Base-by-base conservation (phyloP, 2,797 vertebrate genomes). In the Cephalopachus bancanus region DNA sequence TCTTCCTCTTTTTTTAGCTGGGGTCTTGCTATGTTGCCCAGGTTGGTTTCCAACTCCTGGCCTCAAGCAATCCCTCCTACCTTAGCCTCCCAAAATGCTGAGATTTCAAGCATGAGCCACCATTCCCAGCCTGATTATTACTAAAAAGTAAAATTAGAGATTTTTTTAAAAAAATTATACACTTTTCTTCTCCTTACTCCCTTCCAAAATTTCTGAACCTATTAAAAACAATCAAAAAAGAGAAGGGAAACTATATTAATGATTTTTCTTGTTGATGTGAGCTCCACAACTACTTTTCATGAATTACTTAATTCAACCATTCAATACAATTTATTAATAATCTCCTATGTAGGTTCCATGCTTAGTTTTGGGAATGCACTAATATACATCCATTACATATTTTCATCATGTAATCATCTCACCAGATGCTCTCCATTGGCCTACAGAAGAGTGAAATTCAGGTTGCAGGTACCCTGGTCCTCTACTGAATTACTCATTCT, bases 221-320 rank as follows among this genome's bases (percentile, higher is more conserved):
- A 94, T 89, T 65, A 85, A 94, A 96, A 96, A 7, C 14, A 84
- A 84, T 62, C 22, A 64, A 64, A 64, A 80, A 5, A 51, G 44
- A 53, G 6, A 7, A 28, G 11, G 55, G 55, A 17, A 26, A 19
- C 15, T 53, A 67, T 81, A 76, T 72, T 76, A 89, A 95, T 67
- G 7, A 83, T 67, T 92, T 91, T 93, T 92, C 92, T 90, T 78
- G 2, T 71, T 89, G 65, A 65, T 76, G 75, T 33, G 76, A 90
- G 14, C 57, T 76, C 62, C 10, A 60, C n/a, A 65, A 57, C 74
- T 84, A 62, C 79, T 94, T 84, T 81, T 71, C 5, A 64, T 24
- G 44, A 84, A 37, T 69, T 64, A 87, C 24, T 79, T 69, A 57
- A 89, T 89, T 91, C 26, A 83, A 14, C 88, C 4, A 15, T 86